Evolutionary conservation across 1,140 invertebrate genomes (phyloP).

Genomic region (Venustaconcha ellipsiformis): DNA sequence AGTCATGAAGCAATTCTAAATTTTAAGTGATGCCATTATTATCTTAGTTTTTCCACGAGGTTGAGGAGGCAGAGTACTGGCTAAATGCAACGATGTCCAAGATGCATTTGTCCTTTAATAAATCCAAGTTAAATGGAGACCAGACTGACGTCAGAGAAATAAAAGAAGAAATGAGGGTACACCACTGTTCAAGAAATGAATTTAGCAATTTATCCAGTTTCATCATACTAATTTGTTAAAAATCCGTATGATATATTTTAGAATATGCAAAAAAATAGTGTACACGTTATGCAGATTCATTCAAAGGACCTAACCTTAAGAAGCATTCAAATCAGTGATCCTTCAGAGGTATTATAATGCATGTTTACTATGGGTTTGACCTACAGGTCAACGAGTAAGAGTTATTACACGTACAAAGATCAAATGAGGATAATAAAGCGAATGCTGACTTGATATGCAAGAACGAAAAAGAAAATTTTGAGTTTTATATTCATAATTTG

Average conservation of each 20-base stretch:
- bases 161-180: conserved; percentile 50
- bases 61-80: conserved; percentile 58
- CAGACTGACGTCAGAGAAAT: conserved; percentile 37
- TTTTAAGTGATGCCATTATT: neutral
- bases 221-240: neutral
- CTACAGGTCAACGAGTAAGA: no score
- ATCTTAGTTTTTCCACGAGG: conserved; percentile 57
- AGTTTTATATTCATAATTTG: no score
- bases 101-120: conserved; percentile 47
- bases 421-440: no score
- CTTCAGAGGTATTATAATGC: no score
- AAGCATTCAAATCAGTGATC: no score
- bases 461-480: no score
- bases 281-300: no score
- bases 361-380: no score
- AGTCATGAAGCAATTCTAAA: no score
- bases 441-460: no score
- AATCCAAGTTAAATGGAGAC: conserved; percentile 40
- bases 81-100: conserved; percentile 50
- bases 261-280: neutral
- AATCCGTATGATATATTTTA: neutral
- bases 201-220: neutral
- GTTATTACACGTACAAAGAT: no score
- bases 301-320: no score
- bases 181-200: neutral